Percentiles rank a stretch among this genome's conserved stretches.
phyloP scores from a whole-genome alignment of 2,797 vertebrate species.

The Acanthornis magna region DNA sequence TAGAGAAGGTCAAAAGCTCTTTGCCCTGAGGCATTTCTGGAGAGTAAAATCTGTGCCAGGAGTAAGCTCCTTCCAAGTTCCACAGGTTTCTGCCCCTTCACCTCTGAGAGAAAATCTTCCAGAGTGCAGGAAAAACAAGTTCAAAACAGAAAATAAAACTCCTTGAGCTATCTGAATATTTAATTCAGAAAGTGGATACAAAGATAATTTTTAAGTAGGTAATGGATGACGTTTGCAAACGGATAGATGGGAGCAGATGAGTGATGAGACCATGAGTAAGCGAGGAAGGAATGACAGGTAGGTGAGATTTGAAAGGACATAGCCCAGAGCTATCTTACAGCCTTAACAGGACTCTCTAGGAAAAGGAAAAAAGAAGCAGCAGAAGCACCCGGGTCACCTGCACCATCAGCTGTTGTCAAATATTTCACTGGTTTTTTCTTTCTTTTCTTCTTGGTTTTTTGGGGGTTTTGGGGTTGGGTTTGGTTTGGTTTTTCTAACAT shows the following conservation, averaged over 20 bases:
- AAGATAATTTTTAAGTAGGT: neutral
- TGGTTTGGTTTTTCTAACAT: neutral
- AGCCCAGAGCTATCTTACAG: neutral
- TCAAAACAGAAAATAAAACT: neutral
- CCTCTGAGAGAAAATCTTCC: neutral
- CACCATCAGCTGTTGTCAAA: neutral
- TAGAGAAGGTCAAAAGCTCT: neutral
- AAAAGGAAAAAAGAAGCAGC: neutral
- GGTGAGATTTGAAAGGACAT: slow-evolving; percentile 29
- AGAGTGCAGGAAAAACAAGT: neutral
- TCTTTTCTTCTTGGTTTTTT: neutral
- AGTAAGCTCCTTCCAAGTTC: neutral
- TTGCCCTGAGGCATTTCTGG: neutral
- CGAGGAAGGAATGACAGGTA: slow-evolving; percentile 19
- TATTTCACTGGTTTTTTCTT: neutral
- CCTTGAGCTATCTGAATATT: neutral
- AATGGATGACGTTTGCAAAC: neutral
- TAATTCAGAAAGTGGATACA: neutral
- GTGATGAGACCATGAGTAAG: slow-evolving; percentile 22
- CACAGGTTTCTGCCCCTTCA: neutral
- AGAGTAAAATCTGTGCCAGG: neutral
- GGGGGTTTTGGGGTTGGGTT: neutral
- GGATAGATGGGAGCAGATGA: neutral
- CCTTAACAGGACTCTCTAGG: neutral
- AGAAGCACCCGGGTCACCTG: neutral